Evolutionary conservation across 30 jellyfish, hydroid and myxozoan genomes (phyloP), one percentile per base, ranked within the genome.

Genomic region (Pseudorhiza aurosa): DNA sequence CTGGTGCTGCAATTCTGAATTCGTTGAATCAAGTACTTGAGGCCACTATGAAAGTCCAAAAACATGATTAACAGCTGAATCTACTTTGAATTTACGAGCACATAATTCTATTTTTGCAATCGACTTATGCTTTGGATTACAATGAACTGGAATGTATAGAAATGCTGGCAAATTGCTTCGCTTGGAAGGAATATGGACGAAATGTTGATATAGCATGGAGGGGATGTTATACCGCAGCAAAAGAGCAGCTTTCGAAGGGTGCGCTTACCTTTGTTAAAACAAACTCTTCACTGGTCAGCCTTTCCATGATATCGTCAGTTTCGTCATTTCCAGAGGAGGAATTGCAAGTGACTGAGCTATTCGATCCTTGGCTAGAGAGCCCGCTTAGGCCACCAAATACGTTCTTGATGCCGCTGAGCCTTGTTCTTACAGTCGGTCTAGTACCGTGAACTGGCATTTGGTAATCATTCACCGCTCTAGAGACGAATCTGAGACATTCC

Each of bases 391-490:
- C 82, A 37, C 89, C 63, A 46, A 77, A 45, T 25, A 77, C 81
- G 37, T 77, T 77, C 77, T 76, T 77, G 18, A 77, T 68, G 43
- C 89, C 89, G 47, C 89, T 77, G 72, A 65, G 33, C 46, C 89
- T 25, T 27, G 63, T 12, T 42, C 47, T 60, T 7, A 63, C 89
- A 31, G 73, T 77, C 56, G 89, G 89, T 27, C 89, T 72, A 21
- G 65, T 74, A n/a, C 89, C 89, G 60, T 77, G 89, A n/a, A 47
- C 82, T 25, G 89, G 89, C 89, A 77, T 77, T 37, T 60, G 81
- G 82, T 29, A 28, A 77, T 58, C 74, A 77, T 77, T 40, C 43
- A 44, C 30, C n/a, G 59, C 32, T 11, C 59, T 36, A 58, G 36
- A 64, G 35, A 21, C 1, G 7, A 2, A n/a, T 53, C 22, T 53